Evolutionary conservation across 1,140 invertebrate species (phyloP).

Genomic region (Listronotus bonariensis): DNA sequence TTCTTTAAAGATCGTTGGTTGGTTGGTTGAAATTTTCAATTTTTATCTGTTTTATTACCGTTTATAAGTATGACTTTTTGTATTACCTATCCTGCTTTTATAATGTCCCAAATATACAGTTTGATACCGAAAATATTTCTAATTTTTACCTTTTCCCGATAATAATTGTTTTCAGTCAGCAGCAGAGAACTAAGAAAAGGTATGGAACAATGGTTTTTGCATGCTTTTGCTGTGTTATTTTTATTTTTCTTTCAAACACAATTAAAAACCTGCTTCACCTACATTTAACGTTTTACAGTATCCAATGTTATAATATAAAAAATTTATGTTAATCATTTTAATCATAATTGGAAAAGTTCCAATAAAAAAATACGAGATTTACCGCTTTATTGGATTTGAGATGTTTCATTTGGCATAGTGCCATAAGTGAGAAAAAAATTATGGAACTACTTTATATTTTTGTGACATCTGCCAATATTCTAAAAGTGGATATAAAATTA

Average conservation of each 20-base stretch:
- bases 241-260: conserved; percentile 6
- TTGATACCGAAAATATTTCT: conserved; percentile 4
- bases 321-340: too few species aligned
- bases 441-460: too few species aligned
- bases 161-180: not conserved
- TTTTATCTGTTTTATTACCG: not conserved
- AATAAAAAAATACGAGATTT: too few species aligned
- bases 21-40: conserved; percentile 1
- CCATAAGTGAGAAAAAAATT: too few species aligned
- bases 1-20: conserved; percentile 6
- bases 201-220: conserved; percentile 31
- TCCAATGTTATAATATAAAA: too few species aligned
- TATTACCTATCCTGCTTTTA: conserved; percentile 8
- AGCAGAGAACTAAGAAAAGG: conserved; percentile 10
- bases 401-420: too few species aligned
- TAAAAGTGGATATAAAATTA: too few species aligned
- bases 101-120: conserved; percentile 5
- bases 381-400: too few species aligned
- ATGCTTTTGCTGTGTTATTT: conserved; percentile 21
- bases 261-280: too few species aligned
- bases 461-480: too few species aligned
- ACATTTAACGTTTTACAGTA: too few species aligned
- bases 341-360: too few species aligned
- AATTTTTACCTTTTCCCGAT: not conserved
- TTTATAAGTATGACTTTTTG: not conserved